Percentiles rank a stretch among this genome's conserved stretches.
Evolutionary conservation across 2,888 invertebrate species (phyloP).

Genomic region (Drosophila setosimentum): DNA sequence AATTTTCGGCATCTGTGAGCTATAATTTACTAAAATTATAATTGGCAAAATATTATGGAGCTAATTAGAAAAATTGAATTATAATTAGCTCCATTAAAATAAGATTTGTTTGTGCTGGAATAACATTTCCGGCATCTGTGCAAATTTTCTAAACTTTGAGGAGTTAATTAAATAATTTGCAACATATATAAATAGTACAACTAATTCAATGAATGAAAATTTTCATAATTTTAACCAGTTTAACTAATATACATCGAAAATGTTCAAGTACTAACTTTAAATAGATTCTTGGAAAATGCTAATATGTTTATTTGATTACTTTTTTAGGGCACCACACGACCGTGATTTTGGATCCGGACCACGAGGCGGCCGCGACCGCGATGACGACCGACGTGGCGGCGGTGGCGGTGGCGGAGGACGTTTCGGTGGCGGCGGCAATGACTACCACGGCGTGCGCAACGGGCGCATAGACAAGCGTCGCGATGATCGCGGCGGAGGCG

Average conservation of each 20-base stretch:
- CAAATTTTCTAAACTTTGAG: background rate
- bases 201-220: background rate
- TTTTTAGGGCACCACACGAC: conserved; percentile 83
- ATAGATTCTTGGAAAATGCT: background rate
- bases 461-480: conserved; percentile 85
- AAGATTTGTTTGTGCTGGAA: background rate
- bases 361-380: conserved; percentile 89
- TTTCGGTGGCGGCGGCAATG: conserved; percentile 89
- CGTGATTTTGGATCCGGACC: conserved; percentile 82
- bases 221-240: background rate
- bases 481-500: conserved; percentile 76
- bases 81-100: background rate
- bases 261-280: background rate
- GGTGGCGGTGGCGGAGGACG: conserved; percentile 55
- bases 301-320: background rate
- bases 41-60: background rate
- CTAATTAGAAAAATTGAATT: background rate
- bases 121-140: background rate
- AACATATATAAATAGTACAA: background rate
- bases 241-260: background rate
- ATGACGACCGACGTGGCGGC: conserved; percentile 86
- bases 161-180: background rate
- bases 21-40: background rate
- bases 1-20: background rate
- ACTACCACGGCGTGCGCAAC: conserved; percentile 86